Evolutionary conservation across 2,113 vertebrate genomes (phyloP), one percentile per base, ranked within the genome.

Genomic region (Bagarius yarrelli): DNA sequence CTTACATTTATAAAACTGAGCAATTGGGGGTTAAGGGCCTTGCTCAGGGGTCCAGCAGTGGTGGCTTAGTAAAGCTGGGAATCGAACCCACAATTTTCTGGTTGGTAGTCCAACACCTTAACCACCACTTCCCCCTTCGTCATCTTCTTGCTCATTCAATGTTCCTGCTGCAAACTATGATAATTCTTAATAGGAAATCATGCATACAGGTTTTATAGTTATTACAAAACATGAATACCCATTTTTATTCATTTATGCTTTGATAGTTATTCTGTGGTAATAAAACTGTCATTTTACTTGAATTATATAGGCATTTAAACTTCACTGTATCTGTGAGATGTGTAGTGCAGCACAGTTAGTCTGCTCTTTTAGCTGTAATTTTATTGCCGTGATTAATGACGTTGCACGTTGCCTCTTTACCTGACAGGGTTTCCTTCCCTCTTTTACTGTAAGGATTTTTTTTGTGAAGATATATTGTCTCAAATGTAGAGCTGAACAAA

Each of bases 381-480:
- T 53, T 47, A 5, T 52, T 53, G 25, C 44, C 69, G 13, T 75
- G 23, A 47, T 47, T 56, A n/a, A n/a, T 61, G 74, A 18, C 8
- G 55, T 70, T 63, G 25, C 52, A 21, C 56, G 50, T 53, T 76
- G 34, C 23, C n/a, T n/a, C n/a, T 25, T 75, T 73, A 67, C 8
- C 2, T 85, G 85, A 80, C 86, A 87, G 27, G 44, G 72, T 85
- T 83, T 84, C 14, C 44, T 52, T 50, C 40, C 18, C n/a, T 70
- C 1, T 25, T 50, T 70, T 27, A 5, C 40, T 18, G n/a, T 50
- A 19, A 50, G n/a, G 0, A 50, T 47, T 4, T 50, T 86, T 83
- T 72, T 84, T 66, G 66, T 14, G 52, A 84, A 87, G 87, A 90
- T 88, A 76, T 90, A 91, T 88, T 79, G 40, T 44, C 83, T 76